phyloP scores from a whole-genome alignment of 2,797 vertebrate species.

The Lemur catta region DNA sequence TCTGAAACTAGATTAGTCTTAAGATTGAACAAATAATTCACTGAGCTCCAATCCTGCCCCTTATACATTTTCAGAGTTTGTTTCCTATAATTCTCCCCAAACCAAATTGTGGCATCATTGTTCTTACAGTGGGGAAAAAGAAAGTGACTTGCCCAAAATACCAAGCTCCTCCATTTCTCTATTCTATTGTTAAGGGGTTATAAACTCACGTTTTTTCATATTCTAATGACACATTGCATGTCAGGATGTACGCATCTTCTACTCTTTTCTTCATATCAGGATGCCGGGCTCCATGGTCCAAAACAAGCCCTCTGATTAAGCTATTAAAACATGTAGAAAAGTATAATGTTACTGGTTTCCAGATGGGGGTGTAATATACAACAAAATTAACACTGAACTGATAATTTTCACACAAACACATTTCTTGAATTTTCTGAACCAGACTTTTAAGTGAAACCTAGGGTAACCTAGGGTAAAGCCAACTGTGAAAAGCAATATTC shows the following conservation, averaged over 20 bases:
- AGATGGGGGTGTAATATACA: neutral
- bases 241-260: conserved; percentile 94
- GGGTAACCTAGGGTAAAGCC: neutral
- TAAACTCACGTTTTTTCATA: conserved; percentile 94
- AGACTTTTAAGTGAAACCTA: neutral
- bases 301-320: conserved; percentile 94
- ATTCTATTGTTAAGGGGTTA: neutral
- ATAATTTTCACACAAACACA: neutral
- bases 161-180: neutral
- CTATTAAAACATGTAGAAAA: conserved; percentile 78
- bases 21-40: neutral
- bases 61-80: neutral
- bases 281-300: conserved; percentile 97
- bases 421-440: neutral
- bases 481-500: neutral
- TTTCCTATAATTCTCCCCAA: neutral
- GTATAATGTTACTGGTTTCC: neutral
- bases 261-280: conserved; percentile 99
- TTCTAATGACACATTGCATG: conserved; percentile 96
- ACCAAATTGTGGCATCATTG: neutral
- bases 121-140: neutral
- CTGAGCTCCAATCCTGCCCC: neutral
- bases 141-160: neutral
- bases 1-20: neutral
- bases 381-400: neutral